Evolutionary conservation across 2,113 vertebrate species (phyloP), one percentile per base, ranked within the genome.

Genomic region (Microcebus griseorufus): DNA sequence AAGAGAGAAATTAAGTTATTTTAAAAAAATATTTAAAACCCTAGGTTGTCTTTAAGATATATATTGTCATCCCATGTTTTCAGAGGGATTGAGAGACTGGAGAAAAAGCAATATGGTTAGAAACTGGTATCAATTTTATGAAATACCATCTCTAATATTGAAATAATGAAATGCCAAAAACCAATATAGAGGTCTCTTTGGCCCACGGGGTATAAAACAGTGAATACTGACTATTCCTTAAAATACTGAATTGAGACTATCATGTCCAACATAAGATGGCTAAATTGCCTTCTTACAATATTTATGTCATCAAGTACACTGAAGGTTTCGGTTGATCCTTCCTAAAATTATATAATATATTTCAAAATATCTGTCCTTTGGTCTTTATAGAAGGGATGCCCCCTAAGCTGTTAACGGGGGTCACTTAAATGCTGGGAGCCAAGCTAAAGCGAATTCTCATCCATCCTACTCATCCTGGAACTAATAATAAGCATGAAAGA

Each of bases 1-100:
- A 96, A 96, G n/a, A 94, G 1, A 96, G 14, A 79, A 93, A 93
- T 3, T 27, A 65, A 70, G 17, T 16, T 80, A 79, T 16, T 88
- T 88, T 62, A 0, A 88, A 92, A 90, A 90, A 84, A 27, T 42
- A 93, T 42, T 23, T 94, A 2, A 88, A 96, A 51, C 16, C 5
- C 25, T 94, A 53, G 55, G 2, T 84, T 79, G 17, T 79, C 17
- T 87, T 87, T 3, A 45, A 76, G 11, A 48, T 78, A 82, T 37
- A 58, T 22, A 65, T 11, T 53, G 3, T 72, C 6, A 94, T 81
- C 3, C 0, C 4, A 13, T 42, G 60, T 87, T 70, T 23, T 32
- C 13, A 13, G 13, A 2, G 45, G 1, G 69, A 29, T 48, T 97
- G 42, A 84, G 23, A 76, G 8, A 45, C 8, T 9, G 11, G 9